These are phyloP conservation scores for Thalassoma bifasciatum DNA, from an alignment of 2,113 vertebrate species.

Conservation along the genomic window DNA sequence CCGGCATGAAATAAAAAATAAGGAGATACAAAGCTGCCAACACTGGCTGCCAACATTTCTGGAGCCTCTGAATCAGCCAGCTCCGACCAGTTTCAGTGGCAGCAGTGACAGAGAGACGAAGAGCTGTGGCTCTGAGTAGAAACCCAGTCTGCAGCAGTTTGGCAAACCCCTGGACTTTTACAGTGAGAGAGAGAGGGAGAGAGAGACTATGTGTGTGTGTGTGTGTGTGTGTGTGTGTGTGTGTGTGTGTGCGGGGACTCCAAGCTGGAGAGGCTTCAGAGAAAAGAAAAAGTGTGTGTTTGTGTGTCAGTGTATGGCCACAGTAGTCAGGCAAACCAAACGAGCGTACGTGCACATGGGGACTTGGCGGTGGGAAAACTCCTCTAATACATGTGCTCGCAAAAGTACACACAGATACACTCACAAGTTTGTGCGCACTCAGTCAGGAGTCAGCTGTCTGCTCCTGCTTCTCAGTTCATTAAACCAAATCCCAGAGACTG, in stretches of 20 bases:
- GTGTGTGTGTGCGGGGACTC: slow-evolving; percentile 37
- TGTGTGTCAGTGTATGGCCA: slow-evolving; percentile 51
- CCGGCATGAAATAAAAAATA: slow-evolving; percentile 36
- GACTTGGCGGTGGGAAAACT: slow-evolving; percentile 72
- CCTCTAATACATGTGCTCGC: slow-evolving; percentile 34
- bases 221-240: slow-evolving; percentile 11
- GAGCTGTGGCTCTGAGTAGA: slow-evolving; percentile 63
- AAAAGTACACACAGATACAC: slow-evolving; percentile 26
- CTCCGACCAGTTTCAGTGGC: slow-evolving; percentile 63
- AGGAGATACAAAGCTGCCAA: slow-evolving; percentile 44
- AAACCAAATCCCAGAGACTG: slow-evolving; percentile 77
- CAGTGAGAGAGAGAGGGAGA: slow-evolving; percentile 36
- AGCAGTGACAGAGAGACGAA: slow-evolving; percentile 43
- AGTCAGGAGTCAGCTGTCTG: slow-evolving; percentile 82
- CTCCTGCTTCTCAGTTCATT: slow-evolving; percentile 80
- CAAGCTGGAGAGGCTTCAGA: slow-evolving; percentile 73
- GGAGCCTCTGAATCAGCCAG: slow-evolving; percentile 51
- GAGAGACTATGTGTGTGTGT: too few relatives aligned
- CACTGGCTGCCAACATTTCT: slow-evolving; percentile 43
- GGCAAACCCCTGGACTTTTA: slow-evolving; percentile 64
- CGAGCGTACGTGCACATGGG: slow-evolving; percentile 50
- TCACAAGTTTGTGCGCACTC: slow-evolving; percentile 25
- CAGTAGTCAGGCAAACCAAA: slow-evolving; percentile 67
- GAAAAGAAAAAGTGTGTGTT: slow-evolving; percentile 41
- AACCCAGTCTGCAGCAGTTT: slow-evolving; percentile 72